Base-by-base conservation (phyloP, 1,140 invertebrate species). In the Amyelois transitella region DNA sequence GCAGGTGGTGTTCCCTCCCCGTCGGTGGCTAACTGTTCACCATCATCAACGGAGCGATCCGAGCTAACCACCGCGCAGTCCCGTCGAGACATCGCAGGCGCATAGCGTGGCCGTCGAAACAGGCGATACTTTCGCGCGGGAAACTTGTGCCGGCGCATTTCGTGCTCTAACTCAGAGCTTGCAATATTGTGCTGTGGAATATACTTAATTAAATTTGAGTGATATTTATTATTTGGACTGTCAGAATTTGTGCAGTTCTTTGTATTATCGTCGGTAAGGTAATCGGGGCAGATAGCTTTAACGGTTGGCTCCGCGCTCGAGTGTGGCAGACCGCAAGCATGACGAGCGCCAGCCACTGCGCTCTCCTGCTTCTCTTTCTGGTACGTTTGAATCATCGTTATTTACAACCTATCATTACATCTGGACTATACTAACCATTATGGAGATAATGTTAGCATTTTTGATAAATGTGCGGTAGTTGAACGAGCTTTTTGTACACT, bases 211-310 rank as follows among this genome's bases (percentile, higher is more conserved):
- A 14, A 38, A 21, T 48, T 20, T 20, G 14, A 48, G 45, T 48
- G 45, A 45, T 45, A 20, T 20, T n/a, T 48, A n/a, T n/a, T 21
- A 48, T 48, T n/a, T 48, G n/a, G 45, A 20, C 45, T 48, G 4
- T 22, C 6, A 61, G 56, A 48, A 20, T 52, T 48, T 59, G 63
- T 64, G 62, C 58, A 62, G 64, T 70, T 80, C 77, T 66, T n/a
- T 77, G 71, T 75, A 70, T 64, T 71, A 80, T 67, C 62, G 68
- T 75, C 72, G 73, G 81, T 72, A 79, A 72, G 65, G 76, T 85
- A 82, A 87, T 86, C 84, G 84, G 84, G 84, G 84, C 84, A 85
- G 81, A 87, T 81, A 87, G 69, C 59, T 69, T 82, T 86, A 87
- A 87, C 84, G 81, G 81, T 87, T 78, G 79, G 73, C 64, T 82